A percentile compares a stretch with the other conserved stretches of the same genome.
Evolutionary conservation across 2,888 invertebrate genomes (phyloP).

Genomic region (Chromoteleia sp.): DNA sequence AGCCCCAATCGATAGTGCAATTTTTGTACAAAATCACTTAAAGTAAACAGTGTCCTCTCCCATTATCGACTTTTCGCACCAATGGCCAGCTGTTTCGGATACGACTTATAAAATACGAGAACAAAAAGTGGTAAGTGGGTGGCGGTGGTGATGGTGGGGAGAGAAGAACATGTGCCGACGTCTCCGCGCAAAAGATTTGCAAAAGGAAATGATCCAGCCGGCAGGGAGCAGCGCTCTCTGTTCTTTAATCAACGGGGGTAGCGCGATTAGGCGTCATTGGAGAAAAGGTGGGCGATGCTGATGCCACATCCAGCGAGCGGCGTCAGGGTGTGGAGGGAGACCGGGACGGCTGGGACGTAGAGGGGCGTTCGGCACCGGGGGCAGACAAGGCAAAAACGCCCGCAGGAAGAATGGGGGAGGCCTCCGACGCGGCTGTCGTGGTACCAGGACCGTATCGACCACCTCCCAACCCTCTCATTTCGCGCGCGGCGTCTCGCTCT

Average conservation of each 20-base stretch:
- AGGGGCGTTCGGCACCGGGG: conserved; percentile 68
- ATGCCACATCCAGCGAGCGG: conserved; percentile 62
- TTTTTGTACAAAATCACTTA: too few species aligned
- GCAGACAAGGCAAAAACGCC: conserved; percentile 80
- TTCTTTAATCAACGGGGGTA: conserved; percentile 83
- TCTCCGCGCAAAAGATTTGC: conserved; percentile 52
- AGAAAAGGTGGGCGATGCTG: conserved; percentile 69
- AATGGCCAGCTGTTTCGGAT: conserved; percentile 27
- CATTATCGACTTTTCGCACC: conserved; percentile 36
- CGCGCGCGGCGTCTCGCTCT: conserved; percentile 67
- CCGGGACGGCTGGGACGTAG: conserved; percentile 49
- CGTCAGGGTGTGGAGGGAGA: conserved; percentile 50
- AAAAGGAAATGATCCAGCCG: conserved; percentile 68
- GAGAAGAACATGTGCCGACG: conserved; percentile 44
- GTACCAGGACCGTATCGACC: conserved; percentile 83
- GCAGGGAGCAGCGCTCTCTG: conserved; percentile 77
- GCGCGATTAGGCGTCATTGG: conserved; percentile 82
- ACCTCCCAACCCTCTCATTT: conserved; percentile 75
- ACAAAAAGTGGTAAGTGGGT: conserved; percentile 15
- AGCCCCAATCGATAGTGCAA: too few species aligned
- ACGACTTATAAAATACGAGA: conserved; percentile 4
- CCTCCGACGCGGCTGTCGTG: conserved; percentile 81
- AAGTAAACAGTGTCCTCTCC: conserved; percentile 4
- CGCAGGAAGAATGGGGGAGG: conserved; percentile 82
- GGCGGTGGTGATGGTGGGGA: not conserved